Conservation (phyloP, 2,113 vertebrate genomes). For the Perognathus longimembris region DNA sequence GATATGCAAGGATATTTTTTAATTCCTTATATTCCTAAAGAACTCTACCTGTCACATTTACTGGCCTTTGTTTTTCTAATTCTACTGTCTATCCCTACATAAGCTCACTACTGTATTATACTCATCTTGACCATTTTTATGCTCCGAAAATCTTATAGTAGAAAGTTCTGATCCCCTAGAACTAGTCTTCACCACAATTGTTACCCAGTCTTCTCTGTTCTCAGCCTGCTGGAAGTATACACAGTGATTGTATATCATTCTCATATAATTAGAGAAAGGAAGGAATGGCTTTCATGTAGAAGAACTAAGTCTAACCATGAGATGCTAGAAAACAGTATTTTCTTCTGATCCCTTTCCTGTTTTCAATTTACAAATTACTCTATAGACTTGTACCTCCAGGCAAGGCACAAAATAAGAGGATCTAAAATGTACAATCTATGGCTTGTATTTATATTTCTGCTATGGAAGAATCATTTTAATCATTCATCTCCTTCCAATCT, state of each 20-base stretch:
- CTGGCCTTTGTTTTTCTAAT: not conserved
- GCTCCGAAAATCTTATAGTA: not conserved
- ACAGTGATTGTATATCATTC: not conserved
- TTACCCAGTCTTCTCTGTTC: not conserved
- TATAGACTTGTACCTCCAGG: not conserved
- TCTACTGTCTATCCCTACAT: not conserved
- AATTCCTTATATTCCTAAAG: not conserved
- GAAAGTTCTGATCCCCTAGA: not conserved
- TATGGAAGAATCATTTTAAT: conserved; percentile 25
- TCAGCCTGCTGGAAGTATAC: not conserved
- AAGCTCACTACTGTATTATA: not conserved
- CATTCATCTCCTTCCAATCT: not conserved
- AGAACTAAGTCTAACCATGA: not conserved
- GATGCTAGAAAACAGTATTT: not conserved
- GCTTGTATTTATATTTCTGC: conserved; percentile 31
- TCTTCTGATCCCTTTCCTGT: not conserved
- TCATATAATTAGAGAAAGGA: conserved; percentile 13
- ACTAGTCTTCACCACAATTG: not conserved
- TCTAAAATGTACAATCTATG: not conserved
- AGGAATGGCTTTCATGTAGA: not conserved
- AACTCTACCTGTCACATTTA: not conserved
- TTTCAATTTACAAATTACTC: not conserved
- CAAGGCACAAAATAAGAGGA: not conserved
- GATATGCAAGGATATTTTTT: too few species aligned
- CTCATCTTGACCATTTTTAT: conserved; percentile 8